Percentiles rank a stretch among this genome's conserved stretches.
Conservation (phyloP, 1,140 invertebrate genomes). For the Asbolus verrucosus region DNA sequence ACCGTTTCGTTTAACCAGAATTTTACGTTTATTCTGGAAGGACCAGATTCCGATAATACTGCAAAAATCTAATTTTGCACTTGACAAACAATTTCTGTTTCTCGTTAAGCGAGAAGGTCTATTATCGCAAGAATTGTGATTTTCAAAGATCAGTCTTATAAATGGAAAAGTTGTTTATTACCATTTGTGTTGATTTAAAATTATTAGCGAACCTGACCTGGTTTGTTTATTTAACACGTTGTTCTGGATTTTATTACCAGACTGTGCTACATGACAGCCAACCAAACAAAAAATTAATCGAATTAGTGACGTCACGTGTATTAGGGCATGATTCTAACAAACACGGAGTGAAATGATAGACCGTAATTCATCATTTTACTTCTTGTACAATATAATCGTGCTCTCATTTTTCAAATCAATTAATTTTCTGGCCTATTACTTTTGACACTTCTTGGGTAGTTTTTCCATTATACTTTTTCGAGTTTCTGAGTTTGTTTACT, state of each 20-base stretch:
- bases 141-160: no score
- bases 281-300: slow-evolving; percentile 7
- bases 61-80: no score
- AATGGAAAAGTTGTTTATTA: no score
- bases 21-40: no score
- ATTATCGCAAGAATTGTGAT: no score
- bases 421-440: slow-evolving; percentile 1
- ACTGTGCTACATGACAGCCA: no score
- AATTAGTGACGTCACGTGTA: slow-evolving; percentile 32
- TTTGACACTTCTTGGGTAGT: neutral
- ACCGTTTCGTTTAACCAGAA: no score
- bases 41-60: no score
- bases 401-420: neutral
- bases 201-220: neutral
- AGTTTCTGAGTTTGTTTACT: slow-evolving; percentile 16
- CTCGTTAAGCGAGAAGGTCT: no score
- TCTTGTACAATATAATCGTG: neutral
- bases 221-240: neutral
- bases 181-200: neutral
- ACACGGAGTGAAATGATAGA: neutral
- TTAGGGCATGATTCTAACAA: slow-evolving; percentile 2
- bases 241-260: no score
- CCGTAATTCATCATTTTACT: neutral
- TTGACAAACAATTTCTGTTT: no score
- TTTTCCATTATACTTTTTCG: slow-evolving; percentile 14